Evolutionary conservation across 1,140 invertebrate genomes (phyloP), one percentile per base, ranked within the genome.

Genomic region (Ptiloglossa arizonensis): DNA sequence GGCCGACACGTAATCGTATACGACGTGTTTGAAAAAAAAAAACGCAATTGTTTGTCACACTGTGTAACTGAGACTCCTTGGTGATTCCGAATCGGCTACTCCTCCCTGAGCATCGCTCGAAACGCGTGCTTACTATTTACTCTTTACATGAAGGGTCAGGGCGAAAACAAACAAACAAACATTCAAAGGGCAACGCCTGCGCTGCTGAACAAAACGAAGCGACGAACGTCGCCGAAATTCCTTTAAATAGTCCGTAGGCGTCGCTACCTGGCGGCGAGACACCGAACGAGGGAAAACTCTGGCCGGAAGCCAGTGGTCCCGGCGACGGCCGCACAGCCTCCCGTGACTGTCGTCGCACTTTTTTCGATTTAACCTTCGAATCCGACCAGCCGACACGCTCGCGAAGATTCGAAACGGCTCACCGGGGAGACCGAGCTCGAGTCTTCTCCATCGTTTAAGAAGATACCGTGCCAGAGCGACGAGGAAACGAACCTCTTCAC

Each of bases 131-230:
- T 63, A 57, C 17, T 79, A 50, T 71, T 74, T 73, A 68, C 57
- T 84, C 75, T 72, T 74, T 85, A 76, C 82, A 85, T 82, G 64
- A 66, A 82, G 80, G 78, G 67, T 70, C 66, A 70, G 72, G 72
- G 32, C 62, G 54, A 78, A 78, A 81, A 75, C 74, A 82, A 86
- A 82, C 52, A 88, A 82, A 89, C 83, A 89, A 85, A 86, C 82
- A 87, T 84, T 86, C 82, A 87, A 86, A 86, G 85, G 89, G 86
- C 90, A 92, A 92, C 91, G 90, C 89, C 90, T 91, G 91, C 90
- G 91, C 88, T 91, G 89, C 91, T 90, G 88, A 90, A 91, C 91
- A 89, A 92, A 90, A 92, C 91, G 92, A 92, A 91, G 91, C 90
- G 87, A 89, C 86, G 88, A 87, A 80, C 82, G 81, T 82, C 76